phyloP scores from a whole-genome alignment of 2,888 invertebrate species.

The Rotaria magnacalcarata region DNA sequence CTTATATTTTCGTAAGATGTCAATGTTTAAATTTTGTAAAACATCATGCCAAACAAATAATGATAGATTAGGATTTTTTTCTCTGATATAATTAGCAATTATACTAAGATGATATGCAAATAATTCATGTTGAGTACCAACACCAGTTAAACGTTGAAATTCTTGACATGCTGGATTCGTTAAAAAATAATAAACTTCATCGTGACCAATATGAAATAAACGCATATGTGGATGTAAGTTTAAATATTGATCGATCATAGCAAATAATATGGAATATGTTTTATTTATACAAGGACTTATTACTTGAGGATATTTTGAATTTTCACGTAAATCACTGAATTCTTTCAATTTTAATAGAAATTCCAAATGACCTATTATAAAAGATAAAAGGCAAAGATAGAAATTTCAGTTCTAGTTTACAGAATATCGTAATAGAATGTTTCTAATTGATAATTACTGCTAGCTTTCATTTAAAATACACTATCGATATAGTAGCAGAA shows the following conservation, averaged over 20 bases:
- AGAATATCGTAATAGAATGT: no score
- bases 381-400: not conserved
- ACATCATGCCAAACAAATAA: slow-evolving; percentile 45
- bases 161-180: slow-evolving; percentile 32
- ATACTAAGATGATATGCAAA: slow-evolving; percentile 39
- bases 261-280: slow-evolving; percentile 47
- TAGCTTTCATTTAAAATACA: no score
- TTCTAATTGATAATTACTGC: no score
- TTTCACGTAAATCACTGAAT: slow-evolving; percentile 69
- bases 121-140: not conserved
- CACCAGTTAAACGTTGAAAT: slow-evolving; percentile 3
- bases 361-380: slow-evolving; percentile 69
- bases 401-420: not conserved
- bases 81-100: slow-evolving; percentile 37
- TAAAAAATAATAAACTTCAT: slow-evolving; percentile 64
- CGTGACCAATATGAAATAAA: slow-evolving; percentile 75
- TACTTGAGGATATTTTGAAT: slow-evolving; percentile 64
- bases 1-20: not conserved
- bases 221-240: slow-evolving; percentile 65
- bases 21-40: slow-evolving; percentile 38
- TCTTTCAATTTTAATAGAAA: slow-evolving; percentile 71
- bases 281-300: slow-evolving; percentile 67
- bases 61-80: slow-evolving; percentile 38
- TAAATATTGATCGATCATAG: slow-evolving; percentile 70
- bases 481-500: no score